Conservation (phyloP, 2,797 vertebrate genomes). For the Tauraco hartlaubi region DNA sequence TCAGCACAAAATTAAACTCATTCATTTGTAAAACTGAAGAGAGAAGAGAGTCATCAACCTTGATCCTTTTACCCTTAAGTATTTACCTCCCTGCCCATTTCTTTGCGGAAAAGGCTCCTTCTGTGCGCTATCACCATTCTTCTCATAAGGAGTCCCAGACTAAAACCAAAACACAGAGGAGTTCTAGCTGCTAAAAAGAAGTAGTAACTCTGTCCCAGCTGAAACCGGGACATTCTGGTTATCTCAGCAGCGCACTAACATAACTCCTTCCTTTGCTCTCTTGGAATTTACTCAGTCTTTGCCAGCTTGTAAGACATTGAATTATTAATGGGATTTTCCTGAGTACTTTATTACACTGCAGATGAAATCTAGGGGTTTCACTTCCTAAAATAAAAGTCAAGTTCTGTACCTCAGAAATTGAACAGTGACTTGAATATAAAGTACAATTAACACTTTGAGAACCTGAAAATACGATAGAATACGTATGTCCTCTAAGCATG, state of each 20-base stretch:
- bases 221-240: no score
- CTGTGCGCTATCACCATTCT: no score
- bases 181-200: no score
- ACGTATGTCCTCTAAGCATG: neutral
- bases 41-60: neutral
- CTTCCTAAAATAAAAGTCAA: neutral
- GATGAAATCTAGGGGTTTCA: neutral
- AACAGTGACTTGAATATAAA: neutral
- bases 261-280: neutral
- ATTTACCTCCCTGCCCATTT: neutral
- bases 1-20: neutral
- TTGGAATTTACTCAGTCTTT: neutral
- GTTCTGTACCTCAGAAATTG: neutral
- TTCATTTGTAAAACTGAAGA: neutral
- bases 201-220: no score
- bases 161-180: no score
- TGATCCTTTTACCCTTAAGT: neutral
- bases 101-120: neutral
- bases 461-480: neutral
- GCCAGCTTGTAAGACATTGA: neutral
- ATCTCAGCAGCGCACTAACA: neutral
- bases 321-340: neutral
- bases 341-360: neutral
- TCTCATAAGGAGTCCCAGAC: no score
- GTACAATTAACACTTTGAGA: neutral